These are phyloP conservation scores for Enteromius mattozi DNA, from an alignment of 2,797 vertebrate species.

Conservation along the genomic window DNA sequence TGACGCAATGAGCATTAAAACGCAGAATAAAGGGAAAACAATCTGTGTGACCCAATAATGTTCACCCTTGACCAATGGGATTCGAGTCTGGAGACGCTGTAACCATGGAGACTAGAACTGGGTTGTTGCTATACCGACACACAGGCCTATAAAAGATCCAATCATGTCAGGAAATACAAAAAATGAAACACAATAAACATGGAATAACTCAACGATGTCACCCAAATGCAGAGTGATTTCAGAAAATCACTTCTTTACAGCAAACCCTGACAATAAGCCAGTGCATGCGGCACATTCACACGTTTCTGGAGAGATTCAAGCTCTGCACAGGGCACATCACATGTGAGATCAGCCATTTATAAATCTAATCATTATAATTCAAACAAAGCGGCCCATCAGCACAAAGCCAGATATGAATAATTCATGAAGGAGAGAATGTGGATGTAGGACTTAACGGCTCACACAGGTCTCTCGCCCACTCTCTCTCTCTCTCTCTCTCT, in stretches of 20 bases:
- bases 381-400: slow-evolving; percentile 16
- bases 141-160: slow-evolving; percentile 1
- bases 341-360: neutral
- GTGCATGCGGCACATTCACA: neutral
- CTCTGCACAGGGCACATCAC: neutral
- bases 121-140: slow-evolving; percentile 35
- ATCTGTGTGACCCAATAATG: neutral
- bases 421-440: neutral
- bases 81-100: neutral
- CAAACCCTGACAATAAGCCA: neutral
- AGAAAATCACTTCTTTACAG: neutral
- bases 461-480: neutral
- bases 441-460: neutral
- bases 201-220: neutral
- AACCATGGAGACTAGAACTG: slow-evolving; percentile 49
- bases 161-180: slow-evolving; percentile 31
- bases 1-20: neutral
- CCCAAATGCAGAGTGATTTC: neutral
- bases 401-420: slow-evolving; percentile 21
- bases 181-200: neutral
- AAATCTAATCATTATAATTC: slow-evolving; percentile 29
- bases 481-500: neutral
- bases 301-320: neutral
- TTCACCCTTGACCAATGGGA: neutral
- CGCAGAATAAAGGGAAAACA: neutral